These are phyloP conservation scores for Nothobranchius furzeri DNA, from an alignment of 2,113 vertebrate genomes.

Conservation along the genomic window DNA sequence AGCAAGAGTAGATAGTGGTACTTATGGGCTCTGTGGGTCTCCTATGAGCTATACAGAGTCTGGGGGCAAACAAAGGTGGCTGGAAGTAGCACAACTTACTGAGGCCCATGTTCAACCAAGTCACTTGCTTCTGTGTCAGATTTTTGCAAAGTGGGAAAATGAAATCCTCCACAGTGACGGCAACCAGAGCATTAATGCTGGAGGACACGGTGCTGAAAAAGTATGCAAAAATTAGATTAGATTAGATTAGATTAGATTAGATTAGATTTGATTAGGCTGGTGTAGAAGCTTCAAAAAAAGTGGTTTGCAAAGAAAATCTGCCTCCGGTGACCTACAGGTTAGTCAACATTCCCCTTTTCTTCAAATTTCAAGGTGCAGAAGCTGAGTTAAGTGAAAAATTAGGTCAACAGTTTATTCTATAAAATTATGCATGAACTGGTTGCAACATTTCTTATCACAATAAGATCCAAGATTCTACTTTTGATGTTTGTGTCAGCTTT, in stretches of 20 bases:
- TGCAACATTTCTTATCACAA: not conserved
- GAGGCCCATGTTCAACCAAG: slow-evolving; percentile 87
- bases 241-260: not conserved
- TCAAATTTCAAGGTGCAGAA: no score
- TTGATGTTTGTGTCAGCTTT: slow-evolving; percentile 17
- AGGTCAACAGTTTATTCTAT: not conserved
- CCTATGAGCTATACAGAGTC: not conserved
- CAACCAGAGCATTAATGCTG: slow-evolving; percentile 90
- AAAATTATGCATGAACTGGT: not conserved
- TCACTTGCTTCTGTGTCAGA: slow-evolving; percentile 77
- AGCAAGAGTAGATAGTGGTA: slow-evolving; percentile 29
- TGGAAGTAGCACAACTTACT: slow-evolving; percentile 76
- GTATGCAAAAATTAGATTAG: not conserved
- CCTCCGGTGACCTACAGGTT: no score
- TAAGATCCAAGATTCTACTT: not conserved
- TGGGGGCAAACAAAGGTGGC: not conserved
- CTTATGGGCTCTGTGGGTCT: not conserved
- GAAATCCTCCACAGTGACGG: slow-evolving; percentile 89
- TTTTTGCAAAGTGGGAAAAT: slow-evolving; percentile 76
- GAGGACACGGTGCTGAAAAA: slow-evolving; percentile 88
- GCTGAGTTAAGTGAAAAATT: no score
- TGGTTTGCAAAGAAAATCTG: no score
- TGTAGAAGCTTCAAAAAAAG: no score
- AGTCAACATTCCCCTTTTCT: no score
- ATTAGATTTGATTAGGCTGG: not conserved